phyloP scores from a whole-genome alignment of 2,888 invertebrate species.

The Rhodophaea formosa region DNA sequence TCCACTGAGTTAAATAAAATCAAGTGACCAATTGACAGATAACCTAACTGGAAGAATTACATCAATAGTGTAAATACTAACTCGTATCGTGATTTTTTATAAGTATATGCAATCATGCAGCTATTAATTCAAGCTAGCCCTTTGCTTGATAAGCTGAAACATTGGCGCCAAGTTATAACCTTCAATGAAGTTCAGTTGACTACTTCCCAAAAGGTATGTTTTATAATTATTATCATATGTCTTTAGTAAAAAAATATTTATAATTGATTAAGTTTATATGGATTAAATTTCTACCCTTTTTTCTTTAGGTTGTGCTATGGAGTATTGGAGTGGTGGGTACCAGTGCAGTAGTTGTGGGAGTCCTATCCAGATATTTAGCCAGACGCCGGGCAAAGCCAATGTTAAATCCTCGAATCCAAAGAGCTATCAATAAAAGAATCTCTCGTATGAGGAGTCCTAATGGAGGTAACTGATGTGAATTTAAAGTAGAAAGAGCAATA shows the following conservation, averaged over 20 bases:
- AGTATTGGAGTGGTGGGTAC: constrained; percentile 85
- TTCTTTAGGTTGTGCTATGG: constrained; percentile 83
- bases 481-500: too few relatives aligned
- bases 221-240: constrained; percentile 14
- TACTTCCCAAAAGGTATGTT: constrained; percentile 85
- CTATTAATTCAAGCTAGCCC: constrained; percentile 80
- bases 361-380: constrained; percentile 89
- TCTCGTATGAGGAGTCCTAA: constrained; percentile 86
- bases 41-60: constrained; percentile 36
- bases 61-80: constrained; percentile 23
- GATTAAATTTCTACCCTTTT: background rate
- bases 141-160: constrained; percentile 76
- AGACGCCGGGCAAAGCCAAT: constrained; percentile 85
- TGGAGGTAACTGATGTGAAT: constrained; percentile 61
- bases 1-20: background rate
- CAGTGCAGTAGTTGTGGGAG: constrained; percentile 90
- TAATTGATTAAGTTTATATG: too few relatives aligned
- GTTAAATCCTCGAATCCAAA: constrained; percentile 79
- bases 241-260: too few relatives aligned
- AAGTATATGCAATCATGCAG: constrained; percentile 52
- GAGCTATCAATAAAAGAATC: constrained; percentile 81
- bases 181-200: constrained; percentile 80
- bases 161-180: constrained; percentile 71
- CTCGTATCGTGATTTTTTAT: background rate
- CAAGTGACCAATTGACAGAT: constrained; percentile 39